Base-by-base conservation (phyloP, 2,113 vertebrate species). In the Malaclemys terrapin region DNA sequence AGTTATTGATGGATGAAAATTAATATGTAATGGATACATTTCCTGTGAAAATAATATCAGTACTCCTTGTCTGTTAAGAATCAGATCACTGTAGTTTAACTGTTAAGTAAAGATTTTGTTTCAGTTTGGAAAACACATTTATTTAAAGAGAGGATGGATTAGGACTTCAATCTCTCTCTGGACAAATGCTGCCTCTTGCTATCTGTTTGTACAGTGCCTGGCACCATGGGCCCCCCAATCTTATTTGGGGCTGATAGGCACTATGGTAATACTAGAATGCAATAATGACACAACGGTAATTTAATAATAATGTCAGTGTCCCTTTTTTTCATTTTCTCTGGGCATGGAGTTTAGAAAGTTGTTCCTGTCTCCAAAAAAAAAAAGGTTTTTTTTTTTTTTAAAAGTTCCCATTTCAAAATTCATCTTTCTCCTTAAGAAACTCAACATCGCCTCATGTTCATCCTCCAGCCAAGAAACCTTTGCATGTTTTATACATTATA, bases 141-240 rank as follows among this genome's bases (percentile, higher is more conserved):
- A 29, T 56, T 10, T 81, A 24, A 19, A 35, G n/a, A 8, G 69
- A 17, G 75, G 22, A 54, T 65, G 47, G 49, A 76, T 88, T 9
- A 82, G 11, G 20, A 35, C 29, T 29, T 79, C 84, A 76, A 5
- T 22, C 50, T 84, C 38, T 65, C 52, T 91, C 22, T 75, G 17
- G 2, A 2, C 0, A 3, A 29, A 13, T 31, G 9, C 2, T 81
- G 20, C 65, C 42, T 88, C 22, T 22, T 85, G 0, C 0, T 78
- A 12, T 29, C 49, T 57, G 11, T 1, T 45, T 17, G 72, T 24
- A 76, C n/a, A 76, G n/a, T 13, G 11, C 22, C 38, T 76, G 42
- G 22, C 24, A 25, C 24, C 19, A 45, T 42, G 38, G 9, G 3
- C 8, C 25, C 25, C 22, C 72, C 22, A 25, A 8, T 76, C 38